These are phyloP conservation scores for Drosophila nasuta DNA, from an alignment of 1,140 invertebrate genomes.

Conservation along the genomic window DNA sequence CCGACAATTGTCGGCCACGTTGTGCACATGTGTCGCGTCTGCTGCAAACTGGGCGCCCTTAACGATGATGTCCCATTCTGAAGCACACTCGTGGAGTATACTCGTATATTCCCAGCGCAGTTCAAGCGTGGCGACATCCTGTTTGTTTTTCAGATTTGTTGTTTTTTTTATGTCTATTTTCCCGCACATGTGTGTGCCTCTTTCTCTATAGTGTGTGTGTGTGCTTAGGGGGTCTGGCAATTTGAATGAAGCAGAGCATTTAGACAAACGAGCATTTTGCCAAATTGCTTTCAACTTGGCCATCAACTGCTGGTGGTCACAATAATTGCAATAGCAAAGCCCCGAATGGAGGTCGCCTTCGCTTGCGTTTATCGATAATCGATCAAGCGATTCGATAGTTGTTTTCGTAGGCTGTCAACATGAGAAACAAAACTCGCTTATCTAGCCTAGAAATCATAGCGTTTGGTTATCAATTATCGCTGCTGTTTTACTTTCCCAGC, in stretches of 20 bases:
- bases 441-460: slow-evolving; percentile 61
- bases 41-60: slow-evolving; percentile 31
- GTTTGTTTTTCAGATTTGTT: slow-evolving; percentile 71
- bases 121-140: slow-evolving; percentile 74
- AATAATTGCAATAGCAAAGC: slow-evolving; percentile 8
- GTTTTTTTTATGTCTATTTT: slow-evolving; percentile 57
- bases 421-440: slow-evolving; percentile 46
- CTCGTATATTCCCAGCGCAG: slow-evolving; percentile 28
- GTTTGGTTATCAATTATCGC: slow-evolving; percentile 36
- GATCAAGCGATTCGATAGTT: slow-evolving; percentile 51
- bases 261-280: slow-evolving; percentile 42
- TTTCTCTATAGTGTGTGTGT: slow-evolving; percentile 16
- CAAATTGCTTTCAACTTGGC: slow-evolving; percentile 72
- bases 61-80: slow-evolving; percentile 29
- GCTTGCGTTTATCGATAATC: slow-evolving; percentile 3
- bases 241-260: slow-evolving; percentile 38
- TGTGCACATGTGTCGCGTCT: slow-evolving; percentile 69
- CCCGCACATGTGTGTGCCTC: slow-evolving; percentile 49
- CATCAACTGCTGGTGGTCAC: slow-evolving; percentile 49
- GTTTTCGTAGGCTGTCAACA: slow-evolving; percentile 27
- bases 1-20: slow-evolving; percentile 57
- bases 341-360: slow-evolving; percentile 8
- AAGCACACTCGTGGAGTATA: background rate
- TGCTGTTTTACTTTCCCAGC: slow-evolving; percentile 54
- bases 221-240: slow-evolving; percentile 15